Conservation (phyloP, 2,113 vertebrate genomes). For the Lagopus leucura region DNA sequence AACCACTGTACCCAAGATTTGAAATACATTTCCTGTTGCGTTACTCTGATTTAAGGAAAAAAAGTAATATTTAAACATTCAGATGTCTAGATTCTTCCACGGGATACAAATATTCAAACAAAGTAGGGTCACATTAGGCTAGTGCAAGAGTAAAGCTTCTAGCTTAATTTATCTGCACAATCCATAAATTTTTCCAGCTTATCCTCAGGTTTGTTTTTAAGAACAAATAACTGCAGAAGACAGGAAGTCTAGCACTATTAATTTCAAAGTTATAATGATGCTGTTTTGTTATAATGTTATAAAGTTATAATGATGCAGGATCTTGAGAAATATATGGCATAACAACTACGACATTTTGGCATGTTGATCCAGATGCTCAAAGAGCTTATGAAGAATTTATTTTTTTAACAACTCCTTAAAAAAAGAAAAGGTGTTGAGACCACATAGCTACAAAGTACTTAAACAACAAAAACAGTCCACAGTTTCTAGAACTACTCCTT, state of each 20-base stretch:
- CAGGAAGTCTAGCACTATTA: not conserved
- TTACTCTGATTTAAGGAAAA: not conserved
- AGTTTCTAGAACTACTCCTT: not conserved
- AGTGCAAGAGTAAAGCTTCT: not conserved
- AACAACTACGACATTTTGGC: not conserved
- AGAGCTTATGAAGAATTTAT: not conserved
- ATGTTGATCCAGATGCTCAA: not conserved
- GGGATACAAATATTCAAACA: not conserved
- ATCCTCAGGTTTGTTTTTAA: not conserved
- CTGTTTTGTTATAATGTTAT: not conserved
- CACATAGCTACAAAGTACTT: not conserved
- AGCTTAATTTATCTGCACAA: not conserved
- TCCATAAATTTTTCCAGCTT: not conserved
- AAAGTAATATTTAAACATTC: not conserved
- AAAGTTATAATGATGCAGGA: not conserved
- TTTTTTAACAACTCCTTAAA: not conserved
- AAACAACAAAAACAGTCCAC: not conserved
- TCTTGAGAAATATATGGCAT: not conserved
- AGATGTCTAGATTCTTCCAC: not conserved
- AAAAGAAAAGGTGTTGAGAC: not conserved
- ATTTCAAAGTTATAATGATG: not conserved
- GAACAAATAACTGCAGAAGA: not conserved
- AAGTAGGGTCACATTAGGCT: not conserved
- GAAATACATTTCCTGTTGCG: not conserved
- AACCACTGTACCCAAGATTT: not conserved